Percentiles rank a stretch among this genome's conserved stretches.
These are phyloP conservation scores for Lycophotia porphyrea DNA, from an alignment of 2,888 invertebrate genomes.

Conservation along the genomic window DNA sequence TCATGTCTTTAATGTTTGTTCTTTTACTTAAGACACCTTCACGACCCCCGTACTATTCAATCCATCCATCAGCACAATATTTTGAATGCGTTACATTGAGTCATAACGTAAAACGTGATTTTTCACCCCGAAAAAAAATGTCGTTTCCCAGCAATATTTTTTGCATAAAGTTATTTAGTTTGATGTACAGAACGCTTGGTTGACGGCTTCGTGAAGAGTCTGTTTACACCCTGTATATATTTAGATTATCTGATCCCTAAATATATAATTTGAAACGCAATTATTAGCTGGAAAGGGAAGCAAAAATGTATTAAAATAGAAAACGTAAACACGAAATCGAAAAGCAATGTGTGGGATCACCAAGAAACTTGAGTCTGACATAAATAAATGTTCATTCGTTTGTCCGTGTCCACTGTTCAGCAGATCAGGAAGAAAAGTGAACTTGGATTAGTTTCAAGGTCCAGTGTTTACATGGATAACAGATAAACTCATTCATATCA, in stretches of 20 bases:
- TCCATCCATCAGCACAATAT: too few species aligned
- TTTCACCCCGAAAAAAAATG: too few species aligned
- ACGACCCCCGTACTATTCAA: too few species aligned
- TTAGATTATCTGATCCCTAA: neutral
- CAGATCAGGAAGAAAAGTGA: constrained; percentile 43
- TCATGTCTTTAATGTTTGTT: too few species aligned
- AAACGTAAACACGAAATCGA: constrained; percentile 50
- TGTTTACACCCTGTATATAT: too few species aligned
- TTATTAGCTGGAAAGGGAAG: constrained; percentile 18
- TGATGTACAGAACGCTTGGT: too few species aligned
- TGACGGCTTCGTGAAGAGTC: too few species aligned
- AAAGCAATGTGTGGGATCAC: constrained; percentile 42
- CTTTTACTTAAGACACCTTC: too few species aligned
- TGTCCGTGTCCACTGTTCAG: constrained; percentile 24
- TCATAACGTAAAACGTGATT: too few species aligned
- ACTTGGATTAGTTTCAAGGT: constrained; percentile 61
- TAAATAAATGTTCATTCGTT: constrained; percentile 49
- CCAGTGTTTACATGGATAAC: constrained; percentile 36
- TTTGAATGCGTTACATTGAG: too few species aligned
- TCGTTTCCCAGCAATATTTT: too few species aligned
- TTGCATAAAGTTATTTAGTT: too few species aligned
- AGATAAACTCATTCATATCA: constrained; percentile 40
- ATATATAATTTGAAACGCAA: constrained; percentile 17
- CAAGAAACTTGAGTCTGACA: constrained; percentile 45
- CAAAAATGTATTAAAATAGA: constrained; percentile 48